Percentiles rank a stretch among this genome's conserved stretches.
These are phyloP conservation scores for Tokudaia tokunoshimensis DNA, from an alignment of 2,797 vertebrate species.

Conservation along the genomic window DNA sequence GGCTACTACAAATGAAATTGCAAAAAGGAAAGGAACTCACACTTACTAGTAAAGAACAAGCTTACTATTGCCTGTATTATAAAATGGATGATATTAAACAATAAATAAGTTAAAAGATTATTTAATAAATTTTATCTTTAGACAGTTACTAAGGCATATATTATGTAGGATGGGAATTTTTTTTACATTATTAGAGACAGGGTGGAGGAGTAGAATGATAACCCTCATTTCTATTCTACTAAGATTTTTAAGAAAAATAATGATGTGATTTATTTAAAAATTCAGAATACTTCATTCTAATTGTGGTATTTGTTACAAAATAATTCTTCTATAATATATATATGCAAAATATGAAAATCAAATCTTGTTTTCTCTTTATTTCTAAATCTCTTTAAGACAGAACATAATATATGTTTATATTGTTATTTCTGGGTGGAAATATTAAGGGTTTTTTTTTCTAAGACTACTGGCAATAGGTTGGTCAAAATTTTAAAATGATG, in stretches of 20 bases:
- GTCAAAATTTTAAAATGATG: conserved; percentile 52
- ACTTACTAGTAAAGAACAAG: conserved; percentile 37
- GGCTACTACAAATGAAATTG: background rate
- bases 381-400: conserved; percentile 50
- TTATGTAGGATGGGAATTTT: background rate
- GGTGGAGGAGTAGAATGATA: background rate
- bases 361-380: conserved; percentile 31
- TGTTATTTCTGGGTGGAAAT: background rate
- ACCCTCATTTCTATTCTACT: background rate
- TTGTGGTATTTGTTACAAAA: conserved; percentile 20
- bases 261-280: conserved; percentile 19
- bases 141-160: background rate
- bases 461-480: background rate
- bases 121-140: conserved; percentile 26
- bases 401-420: conserved; percentile 42
- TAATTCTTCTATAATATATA: background rate
- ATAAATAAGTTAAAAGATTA: conserved; percentile 4
- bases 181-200: conserved; percentile 7
- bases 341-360: background rate
- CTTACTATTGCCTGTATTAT: background rate
- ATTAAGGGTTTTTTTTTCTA: background rate
- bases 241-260: conserved; percentile 25
- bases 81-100: conserved; percentile 39
- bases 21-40: background rate
- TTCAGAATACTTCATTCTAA: conserved; percentile 23